Percentiles rank a stretch among this genome's conserved stretches.
Conservation (phyloP, 2,113 vertebrate species). For the Toxostoma redivivum region DNA sequence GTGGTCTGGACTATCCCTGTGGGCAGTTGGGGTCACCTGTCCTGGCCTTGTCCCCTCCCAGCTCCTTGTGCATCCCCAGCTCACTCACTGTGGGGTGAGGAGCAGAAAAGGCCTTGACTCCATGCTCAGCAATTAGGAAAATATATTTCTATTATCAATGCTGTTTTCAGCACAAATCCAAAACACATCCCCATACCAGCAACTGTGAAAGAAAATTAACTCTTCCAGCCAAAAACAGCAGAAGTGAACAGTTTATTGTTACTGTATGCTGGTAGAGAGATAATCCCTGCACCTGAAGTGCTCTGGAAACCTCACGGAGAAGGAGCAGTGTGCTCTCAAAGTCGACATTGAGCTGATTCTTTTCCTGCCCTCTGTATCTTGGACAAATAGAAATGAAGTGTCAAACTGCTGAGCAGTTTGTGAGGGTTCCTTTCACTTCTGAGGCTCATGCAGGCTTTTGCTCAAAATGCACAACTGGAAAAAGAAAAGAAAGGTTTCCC, state of each 20-base stretch:
- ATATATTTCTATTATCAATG: background rate
- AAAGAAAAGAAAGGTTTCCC: background rate
- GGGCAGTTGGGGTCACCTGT: background rate
- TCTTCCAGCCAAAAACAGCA: background rate
- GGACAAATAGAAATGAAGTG: background rate
- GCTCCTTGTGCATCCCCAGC: background rate
- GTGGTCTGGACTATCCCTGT: background rate
- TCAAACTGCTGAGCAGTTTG: background rate
- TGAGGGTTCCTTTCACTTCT: background rate
- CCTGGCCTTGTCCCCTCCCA: background rate
- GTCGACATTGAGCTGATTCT: background rate
- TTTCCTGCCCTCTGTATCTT: background rate
- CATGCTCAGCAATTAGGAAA: background rate
- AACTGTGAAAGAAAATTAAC: background rate
- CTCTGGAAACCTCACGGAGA: background rate
- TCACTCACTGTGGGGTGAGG: background rate
- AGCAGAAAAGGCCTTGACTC: background rate
- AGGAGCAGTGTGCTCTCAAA: background rate
- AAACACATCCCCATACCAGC: background rate
- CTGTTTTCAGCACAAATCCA: background rate
- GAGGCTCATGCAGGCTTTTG: fast-evolving
- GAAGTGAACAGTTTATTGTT: background rate
- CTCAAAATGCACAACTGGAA: background rate
- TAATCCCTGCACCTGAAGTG: background rate
- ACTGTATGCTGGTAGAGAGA: background rate